Percentiles rank a stretch among this genome's conserved stretches.
phyloP scores from a whole-genome alignment of 2,113 vertebrate species.

The Silurus glanis region DNA sequence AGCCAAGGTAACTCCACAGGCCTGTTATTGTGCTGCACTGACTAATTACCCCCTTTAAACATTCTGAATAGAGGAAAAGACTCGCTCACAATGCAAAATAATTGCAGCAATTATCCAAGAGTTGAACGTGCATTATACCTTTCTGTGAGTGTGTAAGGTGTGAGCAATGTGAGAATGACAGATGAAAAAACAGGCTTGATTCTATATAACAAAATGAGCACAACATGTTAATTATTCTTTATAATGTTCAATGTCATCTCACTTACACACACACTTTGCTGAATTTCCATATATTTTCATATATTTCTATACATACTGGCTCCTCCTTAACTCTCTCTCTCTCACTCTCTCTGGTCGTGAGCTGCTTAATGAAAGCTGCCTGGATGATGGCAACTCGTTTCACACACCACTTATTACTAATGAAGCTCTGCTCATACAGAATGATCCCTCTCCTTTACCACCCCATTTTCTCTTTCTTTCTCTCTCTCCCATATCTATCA shows the following conservation, averaged over 20 bases:
- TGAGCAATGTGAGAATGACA: neutral
- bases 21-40: constrained; percentile 3
- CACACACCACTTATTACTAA: constrained; percentile 55
- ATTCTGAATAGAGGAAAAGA: constrained; percentile 22
- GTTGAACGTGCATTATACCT: constrained; percentile 6
- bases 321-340: neutral
- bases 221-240: neutral
- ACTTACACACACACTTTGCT: neutral
- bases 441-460: constrained; percentile 3
- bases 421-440: constrained; percentile 36
- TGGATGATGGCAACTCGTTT: constrained; percentile 52
- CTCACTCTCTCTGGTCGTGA: neutral
- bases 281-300: neutral
- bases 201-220: neutral
- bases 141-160: neutral
- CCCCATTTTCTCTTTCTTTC: constrained; percentile 1
- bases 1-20: neutral
- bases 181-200: neutral
- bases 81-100: constrained; percentile 1
- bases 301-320: neutral
- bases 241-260: neutral
- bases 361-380: constrained; percentile 35
- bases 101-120: constrained; percentile 27
- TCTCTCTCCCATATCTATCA: neutral
- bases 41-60: constrained; percentile 31